Conservation (phyloP, 2,113 vertebrate species). For the Notothenia coriiceps region DNA sequence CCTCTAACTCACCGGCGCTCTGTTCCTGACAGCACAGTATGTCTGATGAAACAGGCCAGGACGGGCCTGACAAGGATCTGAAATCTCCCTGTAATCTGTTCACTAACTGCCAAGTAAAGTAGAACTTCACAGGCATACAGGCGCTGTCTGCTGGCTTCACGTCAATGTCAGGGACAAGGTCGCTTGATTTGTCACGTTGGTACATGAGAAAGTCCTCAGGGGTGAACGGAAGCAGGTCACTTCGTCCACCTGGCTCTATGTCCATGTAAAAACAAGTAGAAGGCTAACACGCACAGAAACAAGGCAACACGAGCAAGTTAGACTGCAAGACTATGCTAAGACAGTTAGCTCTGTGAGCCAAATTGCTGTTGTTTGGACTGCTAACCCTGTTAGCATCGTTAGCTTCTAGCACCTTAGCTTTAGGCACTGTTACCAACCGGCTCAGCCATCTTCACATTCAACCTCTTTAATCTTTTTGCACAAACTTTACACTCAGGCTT, state of each 20-base stretch:
- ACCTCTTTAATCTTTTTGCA: too few species aligned
- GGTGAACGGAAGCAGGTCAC: background rate
- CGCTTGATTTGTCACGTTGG: conserved; percentile 15
- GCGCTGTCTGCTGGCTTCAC: background rate
- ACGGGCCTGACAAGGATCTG: conserved; percentile 35
- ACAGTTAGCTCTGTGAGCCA: background rate
- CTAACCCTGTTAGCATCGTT: too few species aligned
- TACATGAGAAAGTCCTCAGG: conserved; percentile 24
- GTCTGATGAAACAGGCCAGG: conserved; percentile 41
- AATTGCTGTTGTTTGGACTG: too few species aligned
- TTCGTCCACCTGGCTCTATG: background rate
- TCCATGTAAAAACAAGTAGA: background rate
- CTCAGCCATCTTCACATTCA: too few species aligned
- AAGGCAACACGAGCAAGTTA: too few species aligned
- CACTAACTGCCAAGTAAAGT: conserved; percentile 34
- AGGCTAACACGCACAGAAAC: background rate
- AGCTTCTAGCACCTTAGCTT: too few species aligned
- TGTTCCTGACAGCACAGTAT: conserved; percentile 47
- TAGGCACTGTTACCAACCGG: too few species aligned
- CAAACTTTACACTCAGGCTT: too few species aligned
- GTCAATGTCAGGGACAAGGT: conserved; percentile 28
- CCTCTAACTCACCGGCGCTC: conserved; percentile 35
- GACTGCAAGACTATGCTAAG: background rate
- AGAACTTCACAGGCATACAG: conserved; percentile 9
- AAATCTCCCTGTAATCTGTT: conserved; percentile 40